These are phyloP conservation scores for Callocephalon fimbriatum DNA, from an alignment of 2,113 vertebrate genomes.

Conservation along the genomic window DNA sequence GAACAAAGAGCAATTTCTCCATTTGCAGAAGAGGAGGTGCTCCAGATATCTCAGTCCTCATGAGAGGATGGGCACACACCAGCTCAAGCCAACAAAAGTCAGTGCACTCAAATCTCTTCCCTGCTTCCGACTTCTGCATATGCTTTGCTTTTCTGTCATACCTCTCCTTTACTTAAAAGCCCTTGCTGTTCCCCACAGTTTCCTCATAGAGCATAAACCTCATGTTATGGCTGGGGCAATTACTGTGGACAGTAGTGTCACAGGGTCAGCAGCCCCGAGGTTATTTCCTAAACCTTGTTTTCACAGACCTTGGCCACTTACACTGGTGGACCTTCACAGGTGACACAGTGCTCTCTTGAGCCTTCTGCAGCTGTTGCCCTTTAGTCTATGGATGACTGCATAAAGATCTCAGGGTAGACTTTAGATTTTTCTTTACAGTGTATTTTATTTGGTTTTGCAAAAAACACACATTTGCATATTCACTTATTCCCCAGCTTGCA, in stretches of 20 bases:
- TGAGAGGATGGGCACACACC: neutral
- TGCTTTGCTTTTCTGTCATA: neutral
- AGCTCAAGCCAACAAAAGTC: neutral
- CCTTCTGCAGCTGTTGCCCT: neutral
- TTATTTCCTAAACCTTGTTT: neutral
- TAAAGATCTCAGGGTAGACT: neutral
- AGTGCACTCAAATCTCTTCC: fast-evolving
- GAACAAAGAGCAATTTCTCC: neutral
- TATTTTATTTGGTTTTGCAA: neutral
- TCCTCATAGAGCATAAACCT: neutral
- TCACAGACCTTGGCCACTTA: neutral
- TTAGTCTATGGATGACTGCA: neutral
- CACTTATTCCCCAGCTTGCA: neutral
- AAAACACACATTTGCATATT: neutral
- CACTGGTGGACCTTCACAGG: neutral
- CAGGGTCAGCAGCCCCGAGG: neutral
- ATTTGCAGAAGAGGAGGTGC: neutral
- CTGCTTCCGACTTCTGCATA: neutral
- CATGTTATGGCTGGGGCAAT: neutral
- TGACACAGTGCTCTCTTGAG: neutral
- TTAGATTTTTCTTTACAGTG: neutral
- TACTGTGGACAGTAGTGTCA: neutral
- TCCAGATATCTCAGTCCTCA: neutral
- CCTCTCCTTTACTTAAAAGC: neutral
- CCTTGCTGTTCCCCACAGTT: neutral